phyloP scores from a whole-genome alignment of 2,888 invertebrate species.

The Xestoiulus laeticollis region DNA sequence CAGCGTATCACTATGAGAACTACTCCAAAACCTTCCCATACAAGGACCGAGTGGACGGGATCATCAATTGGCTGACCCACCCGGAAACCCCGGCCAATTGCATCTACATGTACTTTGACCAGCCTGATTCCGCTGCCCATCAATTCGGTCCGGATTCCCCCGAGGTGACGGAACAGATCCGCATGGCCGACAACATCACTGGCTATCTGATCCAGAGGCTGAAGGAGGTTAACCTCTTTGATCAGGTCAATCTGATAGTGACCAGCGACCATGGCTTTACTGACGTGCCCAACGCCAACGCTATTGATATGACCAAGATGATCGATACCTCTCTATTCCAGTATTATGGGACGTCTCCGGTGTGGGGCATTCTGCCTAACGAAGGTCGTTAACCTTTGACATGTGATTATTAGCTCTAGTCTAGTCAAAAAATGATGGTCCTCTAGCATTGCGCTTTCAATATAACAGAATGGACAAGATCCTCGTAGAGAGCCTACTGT shows the following conservation, averaged over 20 bases:
- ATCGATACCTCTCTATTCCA: conserved; percentile 67
- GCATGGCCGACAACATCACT: conserved; percentile 67
- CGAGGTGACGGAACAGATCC: conserved; percentile 60
- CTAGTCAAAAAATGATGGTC: no score
- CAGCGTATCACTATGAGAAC: conserved; percentile 60
- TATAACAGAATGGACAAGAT: no score
- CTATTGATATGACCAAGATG: conserved; percentile 70
- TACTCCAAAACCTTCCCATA: conserved; percentile 60
- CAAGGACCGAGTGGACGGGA: conserved; percentile 66
- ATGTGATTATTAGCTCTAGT: neutral
- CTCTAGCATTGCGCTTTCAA: no score
- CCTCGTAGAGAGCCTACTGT: no score
- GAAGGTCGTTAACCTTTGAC: conserved; percentile 64
- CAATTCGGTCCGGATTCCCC: conserved; percentile 66
- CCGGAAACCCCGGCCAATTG: conserved; percentile 56
- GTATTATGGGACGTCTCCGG: conserved; percentile 69
- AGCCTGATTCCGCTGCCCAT: conserved; percentile 57
- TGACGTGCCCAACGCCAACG: conserved; percentile 67
- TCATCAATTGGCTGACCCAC: conserved; percentile 69
- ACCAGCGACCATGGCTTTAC: conserved; percentile 80
- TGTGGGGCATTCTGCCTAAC: conserved; percentile 71
- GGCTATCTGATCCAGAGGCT: conserved; percentile 69
- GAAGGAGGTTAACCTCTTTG: conserved; percentile 66
- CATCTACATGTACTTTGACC: conserved; percentile 56
- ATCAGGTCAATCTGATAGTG: conserved; percentile 73